Conservation (phyloP, 2,113 vertebrate genomes). For the Pelusios castaneus region DNA sequence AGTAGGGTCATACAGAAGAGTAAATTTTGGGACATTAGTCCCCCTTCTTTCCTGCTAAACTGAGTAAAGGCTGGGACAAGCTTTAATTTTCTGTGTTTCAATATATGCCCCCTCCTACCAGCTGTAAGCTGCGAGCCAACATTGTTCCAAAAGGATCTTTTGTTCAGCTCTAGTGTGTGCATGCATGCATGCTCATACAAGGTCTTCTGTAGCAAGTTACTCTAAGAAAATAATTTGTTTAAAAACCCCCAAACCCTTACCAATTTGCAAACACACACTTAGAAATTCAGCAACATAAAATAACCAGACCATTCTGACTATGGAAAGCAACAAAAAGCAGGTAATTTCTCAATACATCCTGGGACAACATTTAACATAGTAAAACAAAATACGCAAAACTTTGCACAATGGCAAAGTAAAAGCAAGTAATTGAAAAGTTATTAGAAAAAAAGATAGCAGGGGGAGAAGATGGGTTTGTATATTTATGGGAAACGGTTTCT, state of each 20-base stretch:
- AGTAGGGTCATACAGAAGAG: no score
- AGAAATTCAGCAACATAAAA: background rate
- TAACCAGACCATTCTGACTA: background rate
- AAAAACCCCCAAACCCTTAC: background rate
- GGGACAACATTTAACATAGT: accelerated
- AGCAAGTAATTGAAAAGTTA: background rate
- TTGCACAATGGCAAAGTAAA: background rate
- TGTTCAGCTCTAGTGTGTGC: background rate
- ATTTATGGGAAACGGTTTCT: background rate
- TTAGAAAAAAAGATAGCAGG: background rate
- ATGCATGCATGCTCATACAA: background rate
- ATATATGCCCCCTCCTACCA: background rate
- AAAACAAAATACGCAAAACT: background rate
- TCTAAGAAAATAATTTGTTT: background rate
- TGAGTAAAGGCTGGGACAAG: background rate
- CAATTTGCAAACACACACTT: background rate
- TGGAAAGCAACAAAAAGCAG: background rate
- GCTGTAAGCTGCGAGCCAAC: background rate
- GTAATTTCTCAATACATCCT: accelerated
- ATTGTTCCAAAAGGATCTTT: background rate
- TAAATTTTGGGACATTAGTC: background rate
- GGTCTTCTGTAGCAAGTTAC: background rate
- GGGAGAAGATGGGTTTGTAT: background rate
- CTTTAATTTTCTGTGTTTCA: background rate
- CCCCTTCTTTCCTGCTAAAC: background rate